A percentile compares a stretch with the other conserved stretches of the same genome.
Conservation (phyloP, 1,140 invertebrate genomes). For the Stratiolaelaps scimitus region DNA sequence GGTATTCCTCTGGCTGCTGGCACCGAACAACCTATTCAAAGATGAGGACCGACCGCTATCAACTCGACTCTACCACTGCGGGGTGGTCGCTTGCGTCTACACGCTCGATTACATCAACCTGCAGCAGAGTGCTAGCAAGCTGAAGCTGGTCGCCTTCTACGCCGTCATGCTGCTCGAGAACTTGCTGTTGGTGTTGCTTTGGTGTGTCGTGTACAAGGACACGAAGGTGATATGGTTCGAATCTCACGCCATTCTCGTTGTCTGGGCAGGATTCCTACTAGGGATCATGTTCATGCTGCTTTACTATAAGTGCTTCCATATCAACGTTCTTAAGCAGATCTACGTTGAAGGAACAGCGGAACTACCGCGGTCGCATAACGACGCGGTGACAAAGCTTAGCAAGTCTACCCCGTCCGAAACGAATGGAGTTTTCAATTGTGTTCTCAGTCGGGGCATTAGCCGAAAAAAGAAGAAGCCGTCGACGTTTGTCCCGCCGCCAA, state of each 20-base stretch:
- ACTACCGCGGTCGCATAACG: slow-evolving; percentile 28
- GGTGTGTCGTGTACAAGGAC: slow-evolving; percentile 38
- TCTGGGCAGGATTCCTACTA: slow-evolving; percentile 55
- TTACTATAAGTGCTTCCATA: slow-evolving; percentile 65
- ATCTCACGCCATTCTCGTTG: slow-evolving; percentile 48
- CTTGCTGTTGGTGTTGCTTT: slow-evolving; percentile 55
- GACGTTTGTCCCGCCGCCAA: slow-evolving; percentile 63
- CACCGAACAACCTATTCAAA: slow-evolving; percentile 67
- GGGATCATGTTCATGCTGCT: slow-evolving; percentile 70
- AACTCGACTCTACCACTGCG: slow-evolving; percentile 54
- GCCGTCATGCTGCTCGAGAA: slow-evolving; percentile 83
- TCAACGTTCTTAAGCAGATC: slow-evolving; percentile 30
- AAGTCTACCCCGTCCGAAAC: slow-evolving; percentile 33
- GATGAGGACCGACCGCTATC: slow-evolving; percentile 56
- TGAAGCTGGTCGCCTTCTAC: slow-evolving; percentile 74
- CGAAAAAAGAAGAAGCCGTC: slow-evolving; percentile 80
- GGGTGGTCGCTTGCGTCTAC: slow-evolving; percentile 68
- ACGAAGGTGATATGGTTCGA: slow-evolving; percentile 48
- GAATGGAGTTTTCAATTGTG: slow-evolving; percentile 71
- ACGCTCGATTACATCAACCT: slow-evolving; percentile 81
- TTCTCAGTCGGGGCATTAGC: slow-evolving; percentile 62
- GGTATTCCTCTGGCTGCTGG: slow-evolving; percentile 72
- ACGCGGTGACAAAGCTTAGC: slow-evolving; percentile 33
- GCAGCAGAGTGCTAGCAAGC: slow-evolving; percentile 60
- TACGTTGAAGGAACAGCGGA: slow-evolving; percentile 35